Percentiles rank a stretch among this genome's conserved stretches.
phyloP scores from a whole-genome alignment of 2,888 invertebrate genomes.

The Calliopum simillimum region DNA sequence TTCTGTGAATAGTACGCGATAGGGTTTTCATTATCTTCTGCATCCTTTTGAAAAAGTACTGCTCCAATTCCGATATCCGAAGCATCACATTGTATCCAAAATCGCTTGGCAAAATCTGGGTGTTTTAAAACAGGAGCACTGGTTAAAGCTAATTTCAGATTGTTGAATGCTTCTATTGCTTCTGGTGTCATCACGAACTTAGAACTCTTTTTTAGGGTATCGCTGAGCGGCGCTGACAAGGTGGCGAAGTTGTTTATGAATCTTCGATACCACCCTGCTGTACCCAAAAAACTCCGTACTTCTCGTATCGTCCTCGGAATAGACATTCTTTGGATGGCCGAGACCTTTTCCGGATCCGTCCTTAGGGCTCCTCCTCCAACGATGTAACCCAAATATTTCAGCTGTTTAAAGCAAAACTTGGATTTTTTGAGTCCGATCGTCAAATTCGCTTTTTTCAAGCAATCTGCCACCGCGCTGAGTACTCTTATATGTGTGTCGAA shows the following conservation, averaged over 20 bases:
- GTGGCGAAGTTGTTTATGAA: too few relatives aligned
- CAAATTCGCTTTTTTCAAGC: neutral
- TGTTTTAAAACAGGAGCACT: too few relatives aligned
- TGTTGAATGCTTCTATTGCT: too few relatives aligned
- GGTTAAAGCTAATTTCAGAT: too few relatives aligned
- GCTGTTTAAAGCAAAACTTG: neutral
- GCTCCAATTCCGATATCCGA: slow-evolving; percentile 19
- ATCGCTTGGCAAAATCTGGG: slow-evolving; percentile 19
- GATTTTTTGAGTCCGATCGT: too few relatives aligned
- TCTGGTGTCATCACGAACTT: too few relatives aligned
- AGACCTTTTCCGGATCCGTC: too few relatives aligned
- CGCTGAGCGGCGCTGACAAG: too few relatives aligned
- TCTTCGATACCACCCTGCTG: slow-evolving; percentile 37
- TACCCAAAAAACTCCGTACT: slow-evolving; percentile 30
- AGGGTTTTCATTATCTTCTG: neutral
- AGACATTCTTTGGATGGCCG: too few relatives aligned
- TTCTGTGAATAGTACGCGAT: slow-evolving; percentile 20
- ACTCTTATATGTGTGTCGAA: too few relatives aligned
- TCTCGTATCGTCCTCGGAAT: too few relatives aligned
- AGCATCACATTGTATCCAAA: slow-evolving; percentile 34
- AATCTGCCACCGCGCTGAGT: neutral
- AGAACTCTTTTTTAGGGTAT: too few relatives aligned
- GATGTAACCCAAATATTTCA: slow-evolving; percentile 6
- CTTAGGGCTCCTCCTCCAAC: neutral
- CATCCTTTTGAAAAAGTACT: slow-evolving; percentile 16